Evolutionary conservation across 2,888 invertebrate species (phyloP), one percentile per base, ranked within the genome.

Genomic region (Drosophila falleni): DNA sequence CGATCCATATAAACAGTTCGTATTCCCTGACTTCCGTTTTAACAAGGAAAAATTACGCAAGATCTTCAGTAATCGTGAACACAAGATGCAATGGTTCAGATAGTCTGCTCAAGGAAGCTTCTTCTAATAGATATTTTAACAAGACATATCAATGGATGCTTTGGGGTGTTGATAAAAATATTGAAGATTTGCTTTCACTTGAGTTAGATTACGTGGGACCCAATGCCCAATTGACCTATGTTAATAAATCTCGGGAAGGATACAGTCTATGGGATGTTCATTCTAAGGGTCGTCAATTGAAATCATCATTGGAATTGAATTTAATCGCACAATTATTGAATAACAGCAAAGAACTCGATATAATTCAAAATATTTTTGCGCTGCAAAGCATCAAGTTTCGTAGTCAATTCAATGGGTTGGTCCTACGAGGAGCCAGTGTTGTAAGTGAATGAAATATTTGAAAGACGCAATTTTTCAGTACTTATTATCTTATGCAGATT

Each of bases 91-190:
- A 61, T 0, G 65, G 78, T 1, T 53, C 84, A 4, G 8, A 41
- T 13, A 26, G 23, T 0, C 53, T 90, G 0, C 70, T 91, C 0
- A 46, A 41, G 3, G 63, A 81, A 64, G 87, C 87, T 3, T 90
- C 91, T 13, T 50, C 60, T 1, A 29, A 70, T 16, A 74, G 70
- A 35, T 91, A 84, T 68, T 92, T 91, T 35, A 92, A 92, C 55
- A 92, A 90, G 71, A 90, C 92, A 1, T 92, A 91, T 68, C 90
- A 90, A 39, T 92, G 92, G 92, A 42, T 92, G 11, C 63, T 92
- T 13, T 82, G 89, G 81, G 89, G 90, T 54, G 49, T 74, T 0
- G 80, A 80, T 13, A 16, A 6, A 13, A 78, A 77, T 2, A 50
- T 89, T 6, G 31, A 78, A 0, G 41, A 68, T 1, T 47, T 91